A percentile compares a stretch with the other conserved stretches of the same genome.
These are phyloP conservation scores for Pinna nobilis DNA, from an alignment of 1,140 invertebrate genomes.

Conservation along the genomic window DNA sequence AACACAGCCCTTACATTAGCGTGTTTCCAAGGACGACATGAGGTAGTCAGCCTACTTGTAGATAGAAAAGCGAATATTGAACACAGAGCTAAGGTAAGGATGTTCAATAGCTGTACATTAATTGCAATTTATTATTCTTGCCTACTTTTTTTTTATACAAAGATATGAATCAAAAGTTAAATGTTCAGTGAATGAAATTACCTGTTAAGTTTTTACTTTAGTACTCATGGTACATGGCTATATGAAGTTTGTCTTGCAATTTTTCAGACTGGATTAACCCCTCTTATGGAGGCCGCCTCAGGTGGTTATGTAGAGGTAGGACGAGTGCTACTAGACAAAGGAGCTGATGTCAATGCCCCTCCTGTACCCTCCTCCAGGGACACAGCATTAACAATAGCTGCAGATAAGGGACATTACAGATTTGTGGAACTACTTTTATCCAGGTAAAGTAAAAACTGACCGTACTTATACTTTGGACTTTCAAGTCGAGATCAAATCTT, in stretches of 20 bases:
- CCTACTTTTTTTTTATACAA: not conserved
- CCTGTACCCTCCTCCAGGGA: slow-evolving; percentile 98
- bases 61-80: slow-evolving; percentile 99
- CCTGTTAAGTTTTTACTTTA: too few relatives aligned
- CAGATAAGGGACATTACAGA: slow-evolving; percentile 98
- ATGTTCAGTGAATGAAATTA: too few relatives aligned
- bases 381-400: slow-evolving; percentile 98
- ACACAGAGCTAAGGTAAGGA: slow-evolving; percentile 93
- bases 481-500: too few relatives aligned
- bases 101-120: not conserved
- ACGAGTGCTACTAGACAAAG: slow-evolving; percentile 94
- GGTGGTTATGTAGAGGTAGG: slow-evolving; percentile 99
- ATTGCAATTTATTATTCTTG: not conserved
- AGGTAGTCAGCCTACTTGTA: slow-evolving; percentile 96
- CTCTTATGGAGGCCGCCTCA: slow-evolving; percentile 99
- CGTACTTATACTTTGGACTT: too few relatives aligned
- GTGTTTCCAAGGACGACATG: slow-evolving; percentile 99
- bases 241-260: slow-evolving; percentile 3
- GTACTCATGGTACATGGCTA: not conserved
- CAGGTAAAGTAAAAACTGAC: slow-evolving; percentile 47
- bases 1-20: slow-evolving; percentile 99
- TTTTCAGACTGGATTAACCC: slow-evolving; percentile 93
- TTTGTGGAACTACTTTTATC: slow-evolving; percentile 90
- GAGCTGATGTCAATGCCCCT: slow-evolving; percentile 98
- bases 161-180: not conserved